Percentiles rank a stretch among this genome's conserved stretches.
Evolutionary conservation across 2,888 invertebrate species (phyloP).

Genomic region (Noctua comes): DNA sequence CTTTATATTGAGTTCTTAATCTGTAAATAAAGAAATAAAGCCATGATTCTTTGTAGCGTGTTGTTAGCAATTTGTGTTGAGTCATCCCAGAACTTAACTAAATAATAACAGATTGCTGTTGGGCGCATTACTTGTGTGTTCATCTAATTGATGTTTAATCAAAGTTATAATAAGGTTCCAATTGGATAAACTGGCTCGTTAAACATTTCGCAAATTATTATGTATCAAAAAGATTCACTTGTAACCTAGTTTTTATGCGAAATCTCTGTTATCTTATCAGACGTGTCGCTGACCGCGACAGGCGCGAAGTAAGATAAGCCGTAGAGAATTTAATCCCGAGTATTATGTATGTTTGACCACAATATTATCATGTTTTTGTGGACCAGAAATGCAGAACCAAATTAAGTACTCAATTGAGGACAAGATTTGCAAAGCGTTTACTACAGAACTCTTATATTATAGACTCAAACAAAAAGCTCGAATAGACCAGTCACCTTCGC

Average conservation of each 20-base stretch:
- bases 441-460: neutral
- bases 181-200: too few relatives aligned
- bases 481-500: neutral
- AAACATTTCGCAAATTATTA: neutral
- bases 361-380: conserved; percentile 6
- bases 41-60: too few relatives aligned
- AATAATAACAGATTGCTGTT: too few relatives aligned
- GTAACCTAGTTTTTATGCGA: conserved; percentile 52
- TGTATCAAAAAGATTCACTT: neutral
- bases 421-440: neutral
- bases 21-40: too few relatives aligned
- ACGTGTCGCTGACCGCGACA: conserved; percentile 42
- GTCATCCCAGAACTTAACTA: too few relatives aligned
- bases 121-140: too few relatives aligned
- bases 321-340: conserved; percentile 11
- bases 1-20: too few relatives aligned
- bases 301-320: conserved; percentile 9
- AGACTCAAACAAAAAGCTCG: neutral
- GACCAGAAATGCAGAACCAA: neutral
- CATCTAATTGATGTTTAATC: too few relatives aligned
- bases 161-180: too few relatives aligned
- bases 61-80: too few relatives aligned
- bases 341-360: neutral
- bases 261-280: conserved; percentile 59
- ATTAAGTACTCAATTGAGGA: neutral